Evolutionary conservation across 2,113 vertebrate species (phyloP), one percentile per base, ranked within the genome.

Genomic region (Rhipidura dahli): DNA sequence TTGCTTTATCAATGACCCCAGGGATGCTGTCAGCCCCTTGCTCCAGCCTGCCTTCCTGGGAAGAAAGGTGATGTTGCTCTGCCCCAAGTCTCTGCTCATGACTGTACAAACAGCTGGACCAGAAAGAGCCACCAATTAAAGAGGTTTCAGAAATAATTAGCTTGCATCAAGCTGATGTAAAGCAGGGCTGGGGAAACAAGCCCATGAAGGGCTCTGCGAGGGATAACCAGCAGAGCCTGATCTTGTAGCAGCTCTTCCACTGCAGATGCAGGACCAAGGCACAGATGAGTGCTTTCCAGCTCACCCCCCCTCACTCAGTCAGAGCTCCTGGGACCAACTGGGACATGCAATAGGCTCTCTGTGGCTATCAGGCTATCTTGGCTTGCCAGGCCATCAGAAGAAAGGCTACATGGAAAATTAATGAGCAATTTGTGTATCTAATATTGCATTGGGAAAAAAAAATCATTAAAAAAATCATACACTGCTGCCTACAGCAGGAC

Each of bases 131-230:
- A 75, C 31, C 65, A 94, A 28, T 56, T 82, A 85, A 78, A 78
- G 20, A 7, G 26, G 19, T 82, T 95, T 96, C 92, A 91, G n/a
- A 90, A 93, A 91, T 53, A 94, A 93, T 91, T 79, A 93, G 53
- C 92, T 75, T 3, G 0, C n/a, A 4, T 68, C 35, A 78, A 56
- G 44, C 47, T 45, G 73, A 93, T 23, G 45, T 61, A 87, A 87
- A 56, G 35, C 78, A 71, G 51, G 37, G 22, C 10, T 54, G 57
- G 44, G 16, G 53, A 87, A 93, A 64, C 21, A 50, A 84, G 61
- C 10, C 44, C 61, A 47, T 37, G 83, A 87, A 89, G 69, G 69
- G 69, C 39, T 81, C 60, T 50, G 31, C 50, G 28, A 93, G 18
- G 45, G 40, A 76, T 0, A 11, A 47, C 9, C 42, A 45, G 54